Evolutionary conservation across 2,797 vertebrate genomes (phyloP).

Genomic region (Salarias fasciatus): DNA sequence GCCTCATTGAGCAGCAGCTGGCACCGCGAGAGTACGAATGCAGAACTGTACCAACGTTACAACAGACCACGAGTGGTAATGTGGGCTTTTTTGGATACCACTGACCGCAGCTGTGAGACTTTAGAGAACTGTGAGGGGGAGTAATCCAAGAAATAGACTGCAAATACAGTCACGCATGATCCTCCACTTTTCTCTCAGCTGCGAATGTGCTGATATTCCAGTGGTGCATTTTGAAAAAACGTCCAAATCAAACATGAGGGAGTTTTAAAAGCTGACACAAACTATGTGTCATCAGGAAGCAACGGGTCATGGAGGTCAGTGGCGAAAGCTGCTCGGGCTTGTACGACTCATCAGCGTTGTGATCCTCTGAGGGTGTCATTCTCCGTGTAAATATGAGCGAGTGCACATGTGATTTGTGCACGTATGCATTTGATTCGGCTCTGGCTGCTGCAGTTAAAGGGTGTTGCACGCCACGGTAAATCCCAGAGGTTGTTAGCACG

Average conservation of each 20-base stretch:
- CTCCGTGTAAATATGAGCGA: slow-evolving; percentile 32
- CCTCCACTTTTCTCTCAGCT: slow-evolving; percentile 52
- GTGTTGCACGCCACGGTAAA: slow-evolving; percentile 62
- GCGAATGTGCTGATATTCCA: slow-evolving; percentile 42
- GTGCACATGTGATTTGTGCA: slow-evolving; percentile 28
- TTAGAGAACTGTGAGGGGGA: slow-evolving; percentile 4
- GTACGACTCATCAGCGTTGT: slow-evolving; percentile 16
- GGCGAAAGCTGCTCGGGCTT: slow-evolving; percentile 10
- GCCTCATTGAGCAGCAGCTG: slow-evolving; percentile 70
- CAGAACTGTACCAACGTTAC: slow-evolving; percentile 49
- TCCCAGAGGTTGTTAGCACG: slow-evolving; percentile 84
- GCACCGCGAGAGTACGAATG: slow-evolving; percentile 27
- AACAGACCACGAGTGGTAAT: slow-evolving; percentile 41
- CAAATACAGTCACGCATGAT: slow-evolving; percentile 34
- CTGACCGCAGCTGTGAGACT: slow-evolving; percentile 66
- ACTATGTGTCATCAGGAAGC: slow-evolving; percentile 25
- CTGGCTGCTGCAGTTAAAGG: slow-evolving; percentile 34
- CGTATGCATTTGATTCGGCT: slow-evolving; percentile 37
- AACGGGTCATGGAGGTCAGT: slow-evolving; percentile 1
- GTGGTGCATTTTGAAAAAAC: slow-evolving; percentile 19
- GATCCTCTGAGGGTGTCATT: slow-evolving; percentile 25
- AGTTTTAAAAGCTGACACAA: slow-evolving; percentile 25
- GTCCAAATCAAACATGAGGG: slow-evolving; percentile 34
- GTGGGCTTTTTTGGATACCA: slow-evolving; percentile 28
- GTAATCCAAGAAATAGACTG: slow-evolving; percentile 18